phyloP scores from a whole-genome alignment of 2,797 vertebrate species.

The Pempheris klunzingeri region DNA sequence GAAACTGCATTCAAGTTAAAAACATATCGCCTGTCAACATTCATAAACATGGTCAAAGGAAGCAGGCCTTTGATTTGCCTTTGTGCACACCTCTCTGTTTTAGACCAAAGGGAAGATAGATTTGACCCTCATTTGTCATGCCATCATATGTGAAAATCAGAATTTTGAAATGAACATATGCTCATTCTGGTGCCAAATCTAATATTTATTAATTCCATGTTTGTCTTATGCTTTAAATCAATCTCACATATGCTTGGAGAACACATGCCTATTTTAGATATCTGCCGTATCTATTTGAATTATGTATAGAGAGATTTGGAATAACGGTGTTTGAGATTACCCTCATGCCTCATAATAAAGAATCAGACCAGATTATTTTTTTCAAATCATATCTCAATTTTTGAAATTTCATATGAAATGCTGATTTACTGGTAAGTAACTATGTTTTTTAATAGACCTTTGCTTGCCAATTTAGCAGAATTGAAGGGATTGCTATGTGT shows the following conservation, averaged over 20 bases:
- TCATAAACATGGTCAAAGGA: not conserved
- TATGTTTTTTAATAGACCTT: not conserved
- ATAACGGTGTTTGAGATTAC: not conserved
- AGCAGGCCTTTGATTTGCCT: conserved; percentile 7
- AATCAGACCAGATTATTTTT: not conserved
- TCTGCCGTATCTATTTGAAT: conserved; percentile 5
- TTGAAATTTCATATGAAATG: not conserved
- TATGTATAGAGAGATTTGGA: not conserved
- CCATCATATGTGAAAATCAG: conserved; percentile 19
- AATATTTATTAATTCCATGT: conserved; percentile 28
- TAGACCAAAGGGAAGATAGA: not conserved
- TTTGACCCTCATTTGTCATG: conserved; percentile 25
- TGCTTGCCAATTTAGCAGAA: not conserved
- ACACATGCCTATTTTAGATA: not conserved
- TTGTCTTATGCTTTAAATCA: conserved; percentile 22
- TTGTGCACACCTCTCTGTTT: not conserved
- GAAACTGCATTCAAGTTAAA: conserved; percentile 35
- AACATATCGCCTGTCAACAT: not conserved
- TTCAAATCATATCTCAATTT: not conserved
- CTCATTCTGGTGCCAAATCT: conserved; percentile 13
- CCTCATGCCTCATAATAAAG: not conserved
- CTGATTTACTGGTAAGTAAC: not conserved
- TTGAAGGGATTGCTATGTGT: not conserved
- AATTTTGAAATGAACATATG: conserved; percentile 43
- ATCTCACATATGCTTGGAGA: conserved; percentile 29